Base-by-base conservation (phyloP, 2,797 vertebrate genomes). In the Alca torda region DNA sequence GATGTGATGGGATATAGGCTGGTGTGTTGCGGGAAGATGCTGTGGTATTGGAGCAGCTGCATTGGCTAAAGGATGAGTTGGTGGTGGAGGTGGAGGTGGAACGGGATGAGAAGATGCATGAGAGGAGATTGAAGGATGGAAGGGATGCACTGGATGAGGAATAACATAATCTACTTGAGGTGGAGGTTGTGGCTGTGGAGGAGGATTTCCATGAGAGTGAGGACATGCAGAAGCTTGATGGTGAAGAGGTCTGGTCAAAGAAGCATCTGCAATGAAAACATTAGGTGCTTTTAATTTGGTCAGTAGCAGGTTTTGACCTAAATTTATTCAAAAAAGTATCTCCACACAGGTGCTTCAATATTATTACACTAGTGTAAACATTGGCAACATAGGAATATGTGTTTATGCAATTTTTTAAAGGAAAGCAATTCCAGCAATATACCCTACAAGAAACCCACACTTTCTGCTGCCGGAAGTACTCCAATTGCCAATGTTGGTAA, bases 141-240 rank as follows among this genome's bases (percentile, higher is more conserved):
- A 99, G 92, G 99, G 98, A 89, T 99, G 99, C 72, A 99, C 99
- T 3, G 99, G 98, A 97, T 99, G 99, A 95, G 99, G 99, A 97
- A 99, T 99, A 93, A 99, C 98, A 91, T 99, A 99, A 96, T 99
- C 99, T 65, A 99, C 98, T 97, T 99, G 99, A 39, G 99, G 98
- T 73, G 99, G 98, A 37, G 99, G 98, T 89, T 99, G 99, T 33
- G 99, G 98, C 79, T 99, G 98, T 56, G 99, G 98, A 74, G 99
- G 99, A 67, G 99, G 99, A 96, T 99, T 99, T 89, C 98, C 98
- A 80, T 99, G 99, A 95, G 99, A 98, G 90, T 99, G 99, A 89
- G 99, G 99, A 92, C 99, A 99, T 79, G 99, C 97, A 37, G 99
- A 98, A 64, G 99, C 97, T 97, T 99, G 99, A 97, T 99, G 99